phyloP scores from a whole-genome alignment of 2,888 invertebrate species.

The Anticlea derivata region DNA sequence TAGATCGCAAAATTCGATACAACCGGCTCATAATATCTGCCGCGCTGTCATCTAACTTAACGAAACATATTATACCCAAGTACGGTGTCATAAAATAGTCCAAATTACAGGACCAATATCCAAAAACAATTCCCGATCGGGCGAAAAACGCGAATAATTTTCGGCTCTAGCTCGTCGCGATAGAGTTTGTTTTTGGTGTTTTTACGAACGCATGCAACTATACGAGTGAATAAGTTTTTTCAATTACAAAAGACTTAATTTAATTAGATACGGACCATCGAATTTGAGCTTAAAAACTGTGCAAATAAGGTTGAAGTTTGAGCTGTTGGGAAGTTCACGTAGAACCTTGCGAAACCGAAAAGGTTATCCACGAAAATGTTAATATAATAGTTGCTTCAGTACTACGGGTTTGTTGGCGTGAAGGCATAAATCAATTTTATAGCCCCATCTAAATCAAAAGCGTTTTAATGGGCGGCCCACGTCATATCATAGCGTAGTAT shows the following conservation, averaged over 20 bases:
- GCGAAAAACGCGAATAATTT: conserved; percentile 40
- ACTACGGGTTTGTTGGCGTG: conserved; percentile 83
- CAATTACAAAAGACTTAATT: conserved; percentile 77
- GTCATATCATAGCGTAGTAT: conserved; percentile 84
- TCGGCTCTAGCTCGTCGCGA: conserved; percentile 38
- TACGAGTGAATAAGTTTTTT: conserved; percentile 77
- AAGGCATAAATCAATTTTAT: conserved; percentile 85
- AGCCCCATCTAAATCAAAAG: conserved; percentile 85
- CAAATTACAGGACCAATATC: conserved; percentile 76
- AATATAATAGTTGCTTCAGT: conserved; percentile 84
- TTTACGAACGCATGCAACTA: conserved; percentile 67
- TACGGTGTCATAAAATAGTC: conserved; percentile 74
- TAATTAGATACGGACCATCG: conserved; percentile 33
- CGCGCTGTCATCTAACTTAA: conserved; percentile 59
- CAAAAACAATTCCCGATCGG: conserved; percentile 75
- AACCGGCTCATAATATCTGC: conserved; percentile 50
- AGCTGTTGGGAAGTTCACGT: conserved; percentile 42
- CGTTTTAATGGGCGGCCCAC: conserved; percentile 85
- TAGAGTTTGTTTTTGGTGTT: conserved; percentile 55
- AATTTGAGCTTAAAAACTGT: conserved; percentile 34
- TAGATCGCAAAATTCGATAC: conserved; percentile 41
- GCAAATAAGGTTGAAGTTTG: conserved; percentile 40
- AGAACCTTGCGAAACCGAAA: conserved; percentile 66
- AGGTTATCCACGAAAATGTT: conserved; percentile 84
- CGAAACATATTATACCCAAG: conserved; percentile 65